phyloP scores from a whole-genome alignment of 35 echinoderm and acorn worm species.

The Amphiura filiformis region DNA sequence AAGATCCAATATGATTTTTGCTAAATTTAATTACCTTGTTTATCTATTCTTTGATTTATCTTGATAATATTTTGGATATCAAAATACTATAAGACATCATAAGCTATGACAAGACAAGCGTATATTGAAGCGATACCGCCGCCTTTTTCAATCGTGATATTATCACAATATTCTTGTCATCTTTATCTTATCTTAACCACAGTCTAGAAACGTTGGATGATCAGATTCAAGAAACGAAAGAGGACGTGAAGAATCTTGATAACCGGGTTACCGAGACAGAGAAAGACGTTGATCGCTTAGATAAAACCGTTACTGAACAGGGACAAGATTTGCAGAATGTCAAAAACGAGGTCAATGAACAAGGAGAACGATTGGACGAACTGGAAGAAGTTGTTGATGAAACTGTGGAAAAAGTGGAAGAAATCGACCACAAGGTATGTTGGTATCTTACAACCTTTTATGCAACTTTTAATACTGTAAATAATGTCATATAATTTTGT shows the following conservation, averaged over 20 bases:
- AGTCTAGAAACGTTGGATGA: constrained; percentile 62
- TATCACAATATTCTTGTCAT: too few species aligned
- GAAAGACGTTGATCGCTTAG: constrained; percentile 51
- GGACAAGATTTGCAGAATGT: constrained; percentile 77
- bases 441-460: too few species aligned
- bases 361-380: constrained; percentile 71
- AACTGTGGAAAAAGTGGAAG: constrained; percentile 74
- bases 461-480: too few species aligned
- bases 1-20: too few species aligned
- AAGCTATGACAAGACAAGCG: too few species aligned
- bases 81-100: too few species aligned
- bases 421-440: constrained; percentile 90
- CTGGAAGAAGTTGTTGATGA: constrained; percentile 77
- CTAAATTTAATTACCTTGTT: too few species aligned
- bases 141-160: too few species aligned
- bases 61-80: too few species aligned
- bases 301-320: constrained; percentile 69
- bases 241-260: constrained; percentile 75
- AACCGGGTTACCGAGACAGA: constrained; percentile 60
- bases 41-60: too few species aligned
- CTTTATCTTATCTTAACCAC: neutral
- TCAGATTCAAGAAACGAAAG: constrained; percentile 63
- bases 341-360: constrained; percentile 70
- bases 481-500: too few species aligned
- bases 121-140: too few species aligned